Base-by-base conservation (phyloP, 2,888 invertebrate genomes). In the Sinotaia quadrata region DNA sequence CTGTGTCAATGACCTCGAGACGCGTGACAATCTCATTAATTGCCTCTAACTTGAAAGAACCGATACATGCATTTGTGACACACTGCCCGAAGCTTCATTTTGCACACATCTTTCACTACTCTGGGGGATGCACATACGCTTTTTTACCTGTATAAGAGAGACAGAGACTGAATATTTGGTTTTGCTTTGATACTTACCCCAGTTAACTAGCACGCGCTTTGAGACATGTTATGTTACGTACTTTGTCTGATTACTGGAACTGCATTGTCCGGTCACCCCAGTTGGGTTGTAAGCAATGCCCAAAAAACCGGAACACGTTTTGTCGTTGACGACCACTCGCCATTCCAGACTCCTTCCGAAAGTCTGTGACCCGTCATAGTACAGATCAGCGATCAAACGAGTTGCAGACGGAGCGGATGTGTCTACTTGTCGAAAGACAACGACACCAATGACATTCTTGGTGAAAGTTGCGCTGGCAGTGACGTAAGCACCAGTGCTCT, bases 401-500 rank as follows among this genome's bases (percentile, higher is more conserved):
- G 66, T 68, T 44, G 58, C 24, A n/a, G 47, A n/a, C 29, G 51
- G 27, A n/a, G 27, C 21, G 33, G 65, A 12, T 10, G 12, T n/a
- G 7, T 7, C 34, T 15, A 24, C 31, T n/a, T 73, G 69, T 2
- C 73, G 36, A 34, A 73, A 70, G 54, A 59, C 56, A 33, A 73
- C 68, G 27, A n/a, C 15, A 8, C 73, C 73, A n/a, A 63, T 49
- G 1, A 70, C 37, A 0, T 15, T 33, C 21, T 44, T 31, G 8
- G 60, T 54, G 36, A 73, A 70, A 2, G 51, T 51, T 31, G 70
- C 70, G 10, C 60, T 34, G 10, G 73, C 73, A 36, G 73, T 73
- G 37, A 36, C 27, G 60, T 69, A 57, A 10, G 29, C 47, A 4
- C 12, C 56, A 8, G 2, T 21, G 18, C 31, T 47, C 47, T 73